Percentiles rank a stretch among this genome's conserved stretches.
These are phyloP conservation scores for Acrobasis consociella DNA, from an alignment of 2,888 invertebrate genomes.

Conservation along the genomic window DNA sequence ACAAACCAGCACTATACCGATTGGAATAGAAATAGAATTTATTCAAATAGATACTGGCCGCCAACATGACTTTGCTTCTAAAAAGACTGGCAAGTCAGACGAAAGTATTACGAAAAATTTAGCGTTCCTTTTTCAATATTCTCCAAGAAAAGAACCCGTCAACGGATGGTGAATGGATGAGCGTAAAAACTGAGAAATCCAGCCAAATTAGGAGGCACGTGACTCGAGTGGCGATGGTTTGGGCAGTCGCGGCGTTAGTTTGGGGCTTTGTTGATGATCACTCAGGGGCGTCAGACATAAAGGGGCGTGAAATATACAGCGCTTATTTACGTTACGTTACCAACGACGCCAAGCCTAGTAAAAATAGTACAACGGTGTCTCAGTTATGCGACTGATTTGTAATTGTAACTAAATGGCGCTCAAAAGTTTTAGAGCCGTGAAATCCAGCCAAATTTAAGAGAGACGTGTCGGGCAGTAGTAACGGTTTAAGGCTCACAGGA, in stretches of 20 bases:
- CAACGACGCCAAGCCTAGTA: no score
- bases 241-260: background rate
- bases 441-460: no score
- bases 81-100: background rate
- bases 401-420: no score
- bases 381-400: no score
- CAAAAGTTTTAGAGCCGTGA: no score
- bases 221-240: conserved; percentile 44
- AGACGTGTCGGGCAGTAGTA: no score
- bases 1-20: background rate
- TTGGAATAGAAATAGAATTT: background rate
- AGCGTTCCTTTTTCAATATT: conserved; percentile 20
- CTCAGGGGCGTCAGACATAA: no score
- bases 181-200: conserved; percentile 42
- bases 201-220: conserved; percentile 54
- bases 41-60: background rate
- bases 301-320: no score
- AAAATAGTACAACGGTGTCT: no score
- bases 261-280: no score
- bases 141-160: conserved; percentile 22
- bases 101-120: background rate
- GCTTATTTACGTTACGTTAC: no score
- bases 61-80: background rate
- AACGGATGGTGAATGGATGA: conserved; percentile 26
- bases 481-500: no score